phyloP scores from a whole-genome alignment of 2,888 invertebrate species.

The Anagyrus pseudococci region DNA sequence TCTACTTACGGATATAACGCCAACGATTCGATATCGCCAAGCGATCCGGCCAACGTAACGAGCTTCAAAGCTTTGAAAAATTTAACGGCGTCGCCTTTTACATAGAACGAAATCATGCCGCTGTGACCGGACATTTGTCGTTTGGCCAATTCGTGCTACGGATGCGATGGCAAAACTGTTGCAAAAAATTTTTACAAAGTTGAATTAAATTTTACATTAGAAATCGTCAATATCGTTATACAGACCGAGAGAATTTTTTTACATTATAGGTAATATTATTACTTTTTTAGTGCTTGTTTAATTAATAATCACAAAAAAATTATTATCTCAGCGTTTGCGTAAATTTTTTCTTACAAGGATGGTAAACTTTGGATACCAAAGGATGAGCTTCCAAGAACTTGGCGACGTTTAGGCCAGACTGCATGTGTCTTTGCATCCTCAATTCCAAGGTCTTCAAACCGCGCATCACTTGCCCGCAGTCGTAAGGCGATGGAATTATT shows the following conservation, averaged over 20 bases:
- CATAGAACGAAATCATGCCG: slow-evolving; percentile 89
- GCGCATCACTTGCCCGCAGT: slow-evolving; percentile 91
- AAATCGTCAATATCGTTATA: too few relatives aligned
- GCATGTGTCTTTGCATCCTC: slow-evolving; percentile 89
- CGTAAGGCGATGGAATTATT: slow-evolving; percentile 94
- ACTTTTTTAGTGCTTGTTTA: too few relatives aligned
- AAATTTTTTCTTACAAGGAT: slow-evolving; percentile 79
- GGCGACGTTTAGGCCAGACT: slow-evolving; percentile 79
- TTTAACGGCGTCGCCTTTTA: slow-evolving; percentile 79
- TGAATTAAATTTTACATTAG: too few relatives aligned
- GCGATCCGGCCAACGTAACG: slow-evolving; percentile 89
- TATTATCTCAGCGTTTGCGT: too few relatives aligned
- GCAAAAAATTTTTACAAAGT: too few relatives aligned
- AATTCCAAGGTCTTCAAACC: slow-evolving; percentile 92
- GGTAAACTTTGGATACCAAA: slow-evolving; percentile 79
- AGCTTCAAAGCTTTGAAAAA: slow-evolving; percentile 80
- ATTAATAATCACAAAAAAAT: too few relatives aligned
- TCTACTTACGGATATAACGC: slow-evolving; percentile 92
- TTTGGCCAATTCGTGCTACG: slow-evolving; percentile 80
- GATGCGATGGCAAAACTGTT: slow-evolving; percentile 83
- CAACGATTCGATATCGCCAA: slow-evolving; percentile 94
- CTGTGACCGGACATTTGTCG: slow-evolving; percentile 87
- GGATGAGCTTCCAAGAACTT: slow-evolving; percentile 83
- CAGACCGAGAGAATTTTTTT: slow-evolving; percentile 37
- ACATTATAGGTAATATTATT: too few relatives aligned